phyloP scores from a whole-genome alignment of 92 coral and sea anemone genomes.

The Muricea muricata region DNA sequence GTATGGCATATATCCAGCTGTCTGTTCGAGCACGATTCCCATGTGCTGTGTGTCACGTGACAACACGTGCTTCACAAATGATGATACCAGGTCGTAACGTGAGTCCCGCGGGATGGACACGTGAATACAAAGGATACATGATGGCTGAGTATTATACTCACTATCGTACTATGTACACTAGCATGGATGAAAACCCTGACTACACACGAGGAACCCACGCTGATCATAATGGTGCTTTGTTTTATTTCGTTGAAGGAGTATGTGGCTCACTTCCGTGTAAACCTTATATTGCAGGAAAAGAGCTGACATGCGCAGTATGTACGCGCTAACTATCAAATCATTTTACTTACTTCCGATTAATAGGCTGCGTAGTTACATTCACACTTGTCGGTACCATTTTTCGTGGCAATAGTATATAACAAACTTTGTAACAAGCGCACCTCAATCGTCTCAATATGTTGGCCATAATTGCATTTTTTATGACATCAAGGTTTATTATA shows the following conservation, averaged over 20 bases:
- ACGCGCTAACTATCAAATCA: conserved; percentile 20
- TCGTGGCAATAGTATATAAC: too few relatives aligned
- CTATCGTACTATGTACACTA: conserved; percentile 47
- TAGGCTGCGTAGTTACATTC: too few relatives aligned
- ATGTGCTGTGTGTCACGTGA: neutral
- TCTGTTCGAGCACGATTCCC: neutral
- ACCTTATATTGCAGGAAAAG: conserved; percentile 52
- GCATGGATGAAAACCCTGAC: conserved; percentile 65
- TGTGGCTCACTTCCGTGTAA: conserved; percentile 71
- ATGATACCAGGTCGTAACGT: conserved; percentile 67
- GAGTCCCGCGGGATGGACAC: conserved; percentile 70
- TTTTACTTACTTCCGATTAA: neutral
- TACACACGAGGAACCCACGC: conserved; percentile 45
- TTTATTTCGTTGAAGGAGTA: conserved; percentile 59
- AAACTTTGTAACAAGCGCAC: too few relatives aligned
- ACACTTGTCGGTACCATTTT: too few relatives aligned
- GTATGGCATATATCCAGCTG: conserved; percentile 24
- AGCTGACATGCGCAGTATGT: conserved; percentile 77
- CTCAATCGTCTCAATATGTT: too few relatives aligned
- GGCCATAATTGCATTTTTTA: too few relatives aligned
- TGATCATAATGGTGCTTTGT: conserved; percentile 59
- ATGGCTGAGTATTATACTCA: conserved; percentile 58
- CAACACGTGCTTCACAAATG: conserved; percentile 58
- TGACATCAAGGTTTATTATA: too few relatives aligned
- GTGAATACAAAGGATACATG: conserved; percentile 75